Evolutionary conservation across 2,113 vertebrate genomes (phyloP).

Genomic region (Ranitomeya imitator): DNA sequence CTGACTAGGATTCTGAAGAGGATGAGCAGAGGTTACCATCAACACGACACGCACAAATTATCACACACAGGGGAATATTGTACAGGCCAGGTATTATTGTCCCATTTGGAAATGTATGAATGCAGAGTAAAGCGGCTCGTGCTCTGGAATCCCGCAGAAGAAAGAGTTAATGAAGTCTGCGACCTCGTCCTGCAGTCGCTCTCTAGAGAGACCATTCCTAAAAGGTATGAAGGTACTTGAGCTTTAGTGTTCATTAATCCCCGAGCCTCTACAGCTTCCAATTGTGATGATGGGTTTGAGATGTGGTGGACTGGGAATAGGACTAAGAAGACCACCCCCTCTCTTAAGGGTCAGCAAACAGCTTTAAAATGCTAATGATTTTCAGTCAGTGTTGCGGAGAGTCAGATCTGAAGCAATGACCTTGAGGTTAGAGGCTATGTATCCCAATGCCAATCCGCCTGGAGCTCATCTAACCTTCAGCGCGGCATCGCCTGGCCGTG

Average conservation of each 20-base stretch:
- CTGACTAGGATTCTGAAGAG: neutral
- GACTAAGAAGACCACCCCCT: slow-evolving; percentile 40
- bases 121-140: neutral
- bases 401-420: slow-evolving; percentile 52
- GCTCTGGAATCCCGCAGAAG: neutral
- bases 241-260: slow-evolving; percentile 54
- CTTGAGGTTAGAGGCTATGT: slow-evolving; percentile 54
- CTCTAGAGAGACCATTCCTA: slow-evolving; percentile 17
- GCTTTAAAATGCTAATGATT: slow-evolving; percentile 58
- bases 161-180: slow-evolving; percentile 6
- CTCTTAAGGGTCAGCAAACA: slow-evolving; percentile 54
- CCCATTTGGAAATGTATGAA: neutral
- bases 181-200: slow-evolving; percentile 13
- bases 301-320: slow-evolving; percentile 48
- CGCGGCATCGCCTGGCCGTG: neutral
- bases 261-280: slow-evolving; percentile 31
- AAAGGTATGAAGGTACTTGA: slow-evolving; percentile 53
- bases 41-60: neutral
- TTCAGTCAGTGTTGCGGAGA: slow-evolving; percentile 52
- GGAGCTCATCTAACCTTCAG: slow-evolving; percentile 36
- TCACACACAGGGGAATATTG: neutral
- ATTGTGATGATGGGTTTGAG: slow-evolving; percentile 50
- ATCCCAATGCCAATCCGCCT: slow-evolving; percentile 49
- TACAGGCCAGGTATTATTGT: neutral
- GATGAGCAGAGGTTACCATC: neutral